phyloP scores from a whole-genome alignment of 2,888 invertebrate genomes.

The Drosophila hamatofila region DNA sequence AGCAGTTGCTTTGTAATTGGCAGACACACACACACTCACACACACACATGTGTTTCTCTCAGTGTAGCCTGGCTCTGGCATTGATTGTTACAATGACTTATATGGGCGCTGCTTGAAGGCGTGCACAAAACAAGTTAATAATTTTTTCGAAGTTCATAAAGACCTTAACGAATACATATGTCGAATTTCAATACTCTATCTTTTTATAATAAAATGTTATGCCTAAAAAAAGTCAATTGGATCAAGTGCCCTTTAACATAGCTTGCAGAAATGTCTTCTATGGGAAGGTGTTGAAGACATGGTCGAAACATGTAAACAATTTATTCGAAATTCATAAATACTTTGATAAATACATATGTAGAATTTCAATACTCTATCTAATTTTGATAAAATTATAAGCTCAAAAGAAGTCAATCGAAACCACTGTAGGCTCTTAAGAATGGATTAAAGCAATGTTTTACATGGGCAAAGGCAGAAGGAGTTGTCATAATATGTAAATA shows the following conservation, averaged over 20 bases:
- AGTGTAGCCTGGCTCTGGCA: conserved; percentile 53
- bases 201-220: background rate
- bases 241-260: fast-evolving
- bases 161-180: too few species aligned
- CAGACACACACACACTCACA: background rate
- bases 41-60: conserved; percentile 44
- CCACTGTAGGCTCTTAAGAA: background rate
- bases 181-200: background rate
- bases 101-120: background rate
- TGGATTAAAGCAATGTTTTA: background rate
- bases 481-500: background rate
- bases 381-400: background rate
- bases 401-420: fast-evolving
- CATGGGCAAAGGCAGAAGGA: too few species aligned
- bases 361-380: background rate
- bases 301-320: background rate
- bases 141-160: conserved; percentile 2
- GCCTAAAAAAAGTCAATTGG: fast-evolving
- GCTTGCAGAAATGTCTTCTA: background rate
- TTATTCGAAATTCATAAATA: background rate
- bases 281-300: background rate
- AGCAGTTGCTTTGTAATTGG: conserved; percentile 18
- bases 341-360: fast-evolving
- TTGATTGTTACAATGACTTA: conserved; percentile 60
- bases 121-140: background rate